phyloP scores from a whole-genome alignment of 2,797 vertebrate species.

The Apogon hyalosoma region DNA sequence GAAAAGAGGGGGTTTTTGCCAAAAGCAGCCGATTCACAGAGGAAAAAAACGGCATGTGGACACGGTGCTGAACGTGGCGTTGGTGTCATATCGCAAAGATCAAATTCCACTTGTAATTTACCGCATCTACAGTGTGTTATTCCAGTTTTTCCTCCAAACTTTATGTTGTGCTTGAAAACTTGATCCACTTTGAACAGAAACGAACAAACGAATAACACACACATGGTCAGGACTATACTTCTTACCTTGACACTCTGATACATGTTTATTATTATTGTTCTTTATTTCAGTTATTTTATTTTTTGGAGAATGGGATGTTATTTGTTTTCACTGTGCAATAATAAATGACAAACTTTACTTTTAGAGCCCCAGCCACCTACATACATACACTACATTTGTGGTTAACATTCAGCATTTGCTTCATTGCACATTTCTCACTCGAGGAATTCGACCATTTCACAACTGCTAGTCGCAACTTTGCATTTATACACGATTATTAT shows the following conservation, averaged over 20 bases:
- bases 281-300: not conserved
- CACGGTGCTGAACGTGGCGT: conserved; percentile 26
- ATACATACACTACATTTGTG: conserved; percentile 5
- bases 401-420: conserved; percentile 30
- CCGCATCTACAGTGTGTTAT: conserved; percentile 32
- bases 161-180: conserved; percentile 27
- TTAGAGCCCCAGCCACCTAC: conserved; percentile 10
- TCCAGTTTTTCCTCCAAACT: conserved; percentile 32
- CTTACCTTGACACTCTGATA: conserved; percentile 20
- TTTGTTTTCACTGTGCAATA: conserved; percentile 50
- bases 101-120: conserved; percentile 21
- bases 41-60: conserved; percentile 11
- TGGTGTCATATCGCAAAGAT: conserved; percentile 28
- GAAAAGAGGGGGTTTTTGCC: conserved; percentile 4
- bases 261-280: conserved; percentile 4
- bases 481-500: conserved; percentile 28
- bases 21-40: conserved; percentile 27
- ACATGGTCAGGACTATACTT: conserved; percentile 19
- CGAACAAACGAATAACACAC: conserved; percentile 14
- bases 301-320: conserved; percentile 19
- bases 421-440: conserved; percentile 16
- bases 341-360: conserved; percentile 6
- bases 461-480: conserved; percentile 21
- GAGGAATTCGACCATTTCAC: conserved; percentile 5
- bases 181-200: conserved; percentile 24